Conservation (phyloP, 2,113 vertebrate species). For the Ivindomyrus marchei region DNA sequence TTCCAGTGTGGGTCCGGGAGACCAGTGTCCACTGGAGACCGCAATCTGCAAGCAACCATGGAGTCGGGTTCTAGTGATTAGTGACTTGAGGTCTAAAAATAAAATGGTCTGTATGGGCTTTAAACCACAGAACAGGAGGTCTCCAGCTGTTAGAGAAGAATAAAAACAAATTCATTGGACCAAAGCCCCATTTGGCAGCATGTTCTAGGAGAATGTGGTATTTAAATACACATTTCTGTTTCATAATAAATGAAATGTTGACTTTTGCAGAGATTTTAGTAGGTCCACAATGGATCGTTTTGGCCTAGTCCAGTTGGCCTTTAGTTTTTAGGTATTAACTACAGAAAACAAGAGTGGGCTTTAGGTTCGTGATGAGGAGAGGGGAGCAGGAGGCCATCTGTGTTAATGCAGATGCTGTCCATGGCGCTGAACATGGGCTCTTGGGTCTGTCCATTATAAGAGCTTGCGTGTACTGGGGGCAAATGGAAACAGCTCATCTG, state of each 20-base stretch:
- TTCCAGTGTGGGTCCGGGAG: not conserved
- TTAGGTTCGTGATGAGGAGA: not conserved
- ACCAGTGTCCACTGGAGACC: not conserved
- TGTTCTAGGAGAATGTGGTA: not conserved
- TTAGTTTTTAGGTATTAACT: not conserved
- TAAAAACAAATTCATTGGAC: not conserved
- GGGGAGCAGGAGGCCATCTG: not conserved
- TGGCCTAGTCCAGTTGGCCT: not conserved
- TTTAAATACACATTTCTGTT: constrained; percentile 6
- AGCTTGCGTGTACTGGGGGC: not conserved
- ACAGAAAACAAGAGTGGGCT: not conserved
- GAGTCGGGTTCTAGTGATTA: not conserved
- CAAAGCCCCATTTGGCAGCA: constrained; percentile 12
- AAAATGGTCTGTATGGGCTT: not conserved
- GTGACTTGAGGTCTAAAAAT: constrained; percentile 20
- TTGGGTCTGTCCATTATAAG: not conserved
- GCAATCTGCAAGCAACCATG: not conserved
- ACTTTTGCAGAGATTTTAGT: constrained; percentile 1
- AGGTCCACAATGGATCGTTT: not conserved
- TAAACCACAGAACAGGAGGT: constrained; percentile 16
- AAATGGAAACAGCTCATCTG: not conserved
- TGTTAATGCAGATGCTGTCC: not conserved
- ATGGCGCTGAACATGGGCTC: not conserved
- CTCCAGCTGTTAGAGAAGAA: not conserved
- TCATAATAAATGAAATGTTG: not conserved